A percentile compares a stretch with the other conserved stretches of the same genome.
Conservation (phyloP, 23 tunicate species). For the Phallusia fumigata region DNA sequence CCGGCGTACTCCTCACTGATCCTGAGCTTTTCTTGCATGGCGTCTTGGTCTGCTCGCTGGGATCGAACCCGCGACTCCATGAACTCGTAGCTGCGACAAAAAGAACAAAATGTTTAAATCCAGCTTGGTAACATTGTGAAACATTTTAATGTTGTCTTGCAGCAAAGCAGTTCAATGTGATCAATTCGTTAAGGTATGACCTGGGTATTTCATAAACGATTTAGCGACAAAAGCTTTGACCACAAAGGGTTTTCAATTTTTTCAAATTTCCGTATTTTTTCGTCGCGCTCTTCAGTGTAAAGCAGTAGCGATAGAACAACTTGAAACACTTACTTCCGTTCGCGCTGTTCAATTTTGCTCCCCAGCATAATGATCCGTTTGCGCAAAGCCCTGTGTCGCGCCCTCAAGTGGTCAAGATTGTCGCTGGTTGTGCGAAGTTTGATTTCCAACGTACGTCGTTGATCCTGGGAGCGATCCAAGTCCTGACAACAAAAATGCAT, state of each 20-base stretch:
- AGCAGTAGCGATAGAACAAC: not conserved
- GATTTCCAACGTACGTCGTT: slow-evolving; percentile 56
- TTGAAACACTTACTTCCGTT: slow-evolving; percentile 55
- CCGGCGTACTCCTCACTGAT: slow-evolving; percentile 60
- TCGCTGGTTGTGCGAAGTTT: slow-evolving; percentile 50
- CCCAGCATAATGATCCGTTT: slow-evolving; percentile 37
- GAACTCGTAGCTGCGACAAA: slow-evolving; percentile 35
- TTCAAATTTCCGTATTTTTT: no score
- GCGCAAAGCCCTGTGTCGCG: slow-evolving; percentile 61
- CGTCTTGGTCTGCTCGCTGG: slow-evolving; percentile 68
- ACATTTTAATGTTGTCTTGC: no score
- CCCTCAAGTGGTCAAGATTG: slow-evolving; percentile 44
- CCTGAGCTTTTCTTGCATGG: slow-evolving; percentile 62
- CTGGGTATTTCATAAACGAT: no score
- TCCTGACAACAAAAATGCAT: slow-evolving; percentile 28
- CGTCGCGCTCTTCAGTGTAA: no score
- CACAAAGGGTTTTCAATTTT: no score
- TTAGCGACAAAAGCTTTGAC: no score
- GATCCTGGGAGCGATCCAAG: slow-evolving; percentile 32
- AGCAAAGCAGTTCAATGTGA: no score
- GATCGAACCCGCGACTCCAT: slow-evolving; percentile 75
- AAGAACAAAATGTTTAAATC: no score
- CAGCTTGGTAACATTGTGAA: no score
- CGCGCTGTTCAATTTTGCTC: slow-evolving; percentile 67
- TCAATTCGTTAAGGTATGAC: no score